Conservation (phyloP, 2,888 invertebrate genomes). For the Drosophila emarginata region DNA sequence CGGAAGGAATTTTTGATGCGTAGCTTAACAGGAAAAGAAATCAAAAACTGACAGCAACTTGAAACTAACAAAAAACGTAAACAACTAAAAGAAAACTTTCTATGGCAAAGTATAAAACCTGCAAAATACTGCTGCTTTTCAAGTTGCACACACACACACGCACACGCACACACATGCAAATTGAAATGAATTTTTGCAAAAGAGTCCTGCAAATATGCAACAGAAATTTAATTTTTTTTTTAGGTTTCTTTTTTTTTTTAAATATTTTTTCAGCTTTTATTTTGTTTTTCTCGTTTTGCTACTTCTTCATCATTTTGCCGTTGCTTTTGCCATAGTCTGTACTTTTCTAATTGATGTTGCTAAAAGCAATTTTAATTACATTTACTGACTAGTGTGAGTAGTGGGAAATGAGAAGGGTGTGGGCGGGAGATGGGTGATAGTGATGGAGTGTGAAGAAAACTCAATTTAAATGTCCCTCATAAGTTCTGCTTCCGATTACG, state of each 20-base stretch:
- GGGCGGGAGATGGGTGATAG: neutral
- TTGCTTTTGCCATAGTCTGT: slow-evolving; percentile 36
- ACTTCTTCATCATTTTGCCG: neutral
- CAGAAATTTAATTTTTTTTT: slow-evolving; percentile 28
- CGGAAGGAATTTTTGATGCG: neutral
- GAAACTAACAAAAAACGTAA: neutral
- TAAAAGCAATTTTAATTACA: slow-evolving; percentile 73
- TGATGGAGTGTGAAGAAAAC: slow-evolving; percentile 6
- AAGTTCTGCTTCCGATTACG: slow-evolving; percentile 19
- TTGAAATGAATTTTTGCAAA: slow-evolving; percentile 62
- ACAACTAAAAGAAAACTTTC: slow-evolving; percentile 22
- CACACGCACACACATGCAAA: slow-evolving; percentile 33
- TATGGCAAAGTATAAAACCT: slow-evolving; percentile 38
- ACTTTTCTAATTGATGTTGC: slow-evolving; percentile 67
- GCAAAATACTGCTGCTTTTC: slow-evolving; percentile 18
- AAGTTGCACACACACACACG: slow-evolving; percentile 20
- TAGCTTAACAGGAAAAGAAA: slow-evolving; percentile 9
- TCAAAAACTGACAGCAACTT: slow-evolving; percentile 36
- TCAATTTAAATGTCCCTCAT: slow-evolving; percentile 25
- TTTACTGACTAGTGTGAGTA: slow-evolving; percentile 37
- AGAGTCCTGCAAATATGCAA: slow-evolving; percentile 68
- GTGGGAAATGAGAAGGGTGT: neutral
- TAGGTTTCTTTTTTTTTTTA: slow-evolving; percentile 33
- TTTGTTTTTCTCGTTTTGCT: slow-evolving; percentile 14
- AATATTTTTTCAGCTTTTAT: slow-evolving; percentile 12